Evolutionary conservation across 2,113 vertebrate genomes (phyloP), one percentile per base, ranked within the genome.

Genomic region (Anthoscopus minutus): DNA sequence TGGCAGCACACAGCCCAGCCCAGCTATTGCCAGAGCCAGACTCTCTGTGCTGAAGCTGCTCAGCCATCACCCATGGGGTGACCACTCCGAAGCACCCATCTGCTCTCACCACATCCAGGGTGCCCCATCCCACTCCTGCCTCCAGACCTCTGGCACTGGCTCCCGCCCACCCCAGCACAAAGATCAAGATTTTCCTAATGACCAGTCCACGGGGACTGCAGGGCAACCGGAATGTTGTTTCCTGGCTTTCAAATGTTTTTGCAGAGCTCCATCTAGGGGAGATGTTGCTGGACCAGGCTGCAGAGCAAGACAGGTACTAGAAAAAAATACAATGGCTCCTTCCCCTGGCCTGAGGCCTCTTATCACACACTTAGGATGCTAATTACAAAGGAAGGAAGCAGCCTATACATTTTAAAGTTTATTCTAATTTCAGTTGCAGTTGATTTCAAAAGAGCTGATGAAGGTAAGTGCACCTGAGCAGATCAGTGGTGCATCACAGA

Each of bases 401-500:
- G 96, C 89, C 94, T 94, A 97, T 97, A 97, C 97, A 98, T 97
- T 97, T 96, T 86, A 94, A 73, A 70, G 87, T 96, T 94, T 92
- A 95, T 89, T 81, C 85, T 93, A 93, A 95, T 93, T 92, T 88
- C 50, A 76, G 93, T 91, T 86, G 95, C 95, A 91, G 95, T 82
- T 93, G 96, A 91, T 95, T 97, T 92, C 86, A 89, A 95, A 96
- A 96, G 94, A 96, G 90, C 86, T 97, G 53, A 96, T 95, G 78
- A 93, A 97, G 95, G 97, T 96, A 96, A 97, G 92, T 94, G 93
- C 97, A 83, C 97, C 78, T 95, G 95, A 92, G 92, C 93, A 97
- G 98, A 97, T 98, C 98, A 96, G 91, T 97, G 97, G 95, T 97
- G 98, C 98, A 82, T 87, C 95, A 58, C 95, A 96, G 79, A 64